These are phyloP conservation scores for Melanerpes formicivorus DNA, from an alignment of 2,113 vertebrate genomes.

Conservation along the genomic window DNA sequence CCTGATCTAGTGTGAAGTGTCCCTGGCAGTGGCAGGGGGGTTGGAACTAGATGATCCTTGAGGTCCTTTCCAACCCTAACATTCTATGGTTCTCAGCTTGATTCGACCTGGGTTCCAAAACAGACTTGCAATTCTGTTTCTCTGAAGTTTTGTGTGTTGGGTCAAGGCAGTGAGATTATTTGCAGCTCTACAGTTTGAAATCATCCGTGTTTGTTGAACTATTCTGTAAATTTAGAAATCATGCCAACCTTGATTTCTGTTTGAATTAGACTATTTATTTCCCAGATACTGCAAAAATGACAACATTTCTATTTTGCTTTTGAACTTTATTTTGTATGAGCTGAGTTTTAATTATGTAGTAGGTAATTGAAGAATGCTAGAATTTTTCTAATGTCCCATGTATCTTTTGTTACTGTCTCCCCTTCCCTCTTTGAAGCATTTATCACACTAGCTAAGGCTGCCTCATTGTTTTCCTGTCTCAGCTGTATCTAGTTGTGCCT, in stretches of 20 bases:
- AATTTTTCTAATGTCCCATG: background rate
- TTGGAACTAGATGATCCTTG: no score
- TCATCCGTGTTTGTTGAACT: background rate
- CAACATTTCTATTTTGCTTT: background rate
- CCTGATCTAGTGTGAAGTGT: no score
- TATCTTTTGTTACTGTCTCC: background rate
- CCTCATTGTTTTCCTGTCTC: background rate
- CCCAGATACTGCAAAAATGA: background rate
- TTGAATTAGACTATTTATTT: background rate
- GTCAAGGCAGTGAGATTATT: background rate
- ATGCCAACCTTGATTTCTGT: background rate
- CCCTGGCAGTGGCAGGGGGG: no score
- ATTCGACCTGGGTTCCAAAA: background rate
- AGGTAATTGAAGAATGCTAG: background rate
- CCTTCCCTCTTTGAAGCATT: background rate
- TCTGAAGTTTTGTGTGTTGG: background rate
- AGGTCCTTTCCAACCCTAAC: no score
- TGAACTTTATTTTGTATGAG: background rate
- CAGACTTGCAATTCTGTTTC: background rate
- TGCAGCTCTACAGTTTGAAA: background rate
- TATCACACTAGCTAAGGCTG: background rate
- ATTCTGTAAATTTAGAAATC: background rate
- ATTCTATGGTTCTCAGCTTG: background rate
- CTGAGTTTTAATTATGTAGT: background rate
- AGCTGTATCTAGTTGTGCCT: background rate